Evolutionary conservation across 2,113 vertebrate genomes (phyloP).

Genomic region (Lates calcarifer): DNA sequence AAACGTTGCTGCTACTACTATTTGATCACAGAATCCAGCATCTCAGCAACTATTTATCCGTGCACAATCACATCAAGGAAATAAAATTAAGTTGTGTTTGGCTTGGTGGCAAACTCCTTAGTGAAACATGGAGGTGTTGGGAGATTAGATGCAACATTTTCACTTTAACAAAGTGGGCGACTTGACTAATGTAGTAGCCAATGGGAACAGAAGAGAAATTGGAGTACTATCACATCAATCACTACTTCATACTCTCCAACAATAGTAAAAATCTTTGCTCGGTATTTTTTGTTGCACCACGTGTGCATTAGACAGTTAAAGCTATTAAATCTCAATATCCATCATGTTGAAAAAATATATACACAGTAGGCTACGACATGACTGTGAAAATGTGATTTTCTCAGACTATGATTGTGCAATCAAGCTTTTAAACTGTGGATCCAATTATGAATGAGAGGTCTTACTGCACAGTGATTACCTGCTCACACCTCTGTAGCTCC

Average conservation of each 20-base stretch:
- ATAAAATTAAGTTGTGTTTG: slow-evolving; percentile 15
- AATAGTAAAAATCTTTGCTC: not conserved
- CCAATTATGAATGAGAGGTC: not conserved
- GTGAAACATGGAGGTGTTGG: slow-evolving; percentile 20
- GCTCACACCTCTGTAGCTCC: slow-evolving; percentile 84
- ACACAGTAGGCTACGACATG: no score
- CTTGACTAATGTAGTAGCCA: slow-evolving; percentile 32
- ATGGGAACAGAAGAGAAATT: slow-evolving; percentile 7
- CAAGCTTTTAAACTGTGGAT: no score
- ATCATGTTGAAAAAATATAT: not conserved
- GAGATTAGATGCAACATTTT: slow-evolving; percentile 23
- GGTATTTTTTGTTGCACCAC: not conserved
- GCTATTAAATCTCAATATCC: not conserved
- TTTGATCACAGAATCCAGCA: slow-evolving; percentile 7
- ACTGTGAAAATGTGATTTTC: not conserved
- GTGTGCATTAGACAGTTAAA: not conserved
- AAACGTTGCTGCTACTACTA: not conserved
- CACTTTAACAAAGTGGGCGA: slow-evolving; percentile 20
- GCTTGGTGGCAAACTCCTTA: slow-evolving; percentile 23
- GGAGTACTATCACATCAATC: slow-evolving; percentile 1
- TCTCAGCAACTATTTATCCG: slow-evolving; percentile 19
- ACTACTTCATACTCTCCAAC: not conserved
- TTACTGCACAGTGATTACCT: slow-evolving; percentile 81
- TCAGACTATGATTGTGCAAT: not conserved
- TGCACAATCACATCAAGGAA: slow-evolving; percentile 2